phyloP scores from a whole-genome alignment of 2,888 invertebrate genomes.

The Mythimna ferrago region DNA sequence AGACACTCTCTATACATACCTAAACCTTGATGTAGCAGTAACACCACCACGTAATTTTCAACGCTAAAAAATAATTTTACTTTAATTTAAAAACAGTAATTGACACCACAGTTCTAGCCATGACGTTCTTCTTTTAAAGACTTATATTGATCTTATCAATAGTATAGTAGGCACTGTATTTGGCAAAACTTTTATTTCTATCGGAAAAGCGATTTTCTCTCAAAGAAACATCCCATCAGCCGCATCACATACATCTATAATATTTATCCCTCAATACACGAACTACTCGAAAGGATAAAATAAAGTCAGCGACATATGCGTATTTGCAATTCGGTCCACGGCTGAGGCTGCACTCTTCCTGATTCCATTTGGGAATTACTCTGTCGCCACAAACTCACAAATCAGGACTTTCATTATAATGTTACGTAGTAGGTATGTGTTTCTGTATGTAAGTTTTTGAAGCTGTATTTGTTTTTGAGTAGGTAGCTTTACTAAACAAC shows the following conservation, averaged over 20 bases:
- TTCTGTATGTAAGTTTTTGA: constrained; percentile 1
- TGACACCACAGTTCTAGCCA: background rate
- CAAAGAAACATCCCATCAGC: constrained; percentile 28
- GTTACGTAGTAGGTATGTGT: constrained; percentile 52
- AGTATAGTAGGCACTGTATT: no score
- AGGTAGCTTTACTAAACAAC: no score
- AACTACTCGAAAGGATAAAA: constrained; percentile 70
- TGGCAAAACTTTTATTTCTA: background rate
- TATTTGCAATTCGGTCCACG: constrained; percentile 88
- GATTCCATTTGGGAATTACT: constrained; percentile 90
- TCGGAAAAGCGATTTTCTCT: constrained; percentile 12
- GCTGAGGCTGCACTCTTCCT: constrained; percentile 85
- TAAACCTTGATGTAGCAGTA: background rate
- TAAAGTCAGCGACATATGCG: constrained; percentile 86
- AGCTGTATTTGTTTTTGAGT: background rate
- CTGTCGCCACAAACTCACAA: constrained; percentile 87
- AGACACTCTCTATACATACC: background rate
- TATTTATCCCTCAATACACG: constrained; percentile 61
- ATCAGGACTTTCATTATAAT: constrained; percentile 87
- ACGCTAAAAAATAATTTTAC: no score
- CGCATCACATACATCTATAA: constrained; percentile 33
- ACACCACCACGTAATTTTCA: no score
- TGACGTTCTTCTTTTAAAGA: background rate
- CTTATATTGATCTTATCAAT: background rate
- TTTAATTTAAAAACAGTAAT: background rate